phyloP scores from a whole-genome alignment of 2,797 vertebrate genomes.

The Masticophis lateralis region DNA sequence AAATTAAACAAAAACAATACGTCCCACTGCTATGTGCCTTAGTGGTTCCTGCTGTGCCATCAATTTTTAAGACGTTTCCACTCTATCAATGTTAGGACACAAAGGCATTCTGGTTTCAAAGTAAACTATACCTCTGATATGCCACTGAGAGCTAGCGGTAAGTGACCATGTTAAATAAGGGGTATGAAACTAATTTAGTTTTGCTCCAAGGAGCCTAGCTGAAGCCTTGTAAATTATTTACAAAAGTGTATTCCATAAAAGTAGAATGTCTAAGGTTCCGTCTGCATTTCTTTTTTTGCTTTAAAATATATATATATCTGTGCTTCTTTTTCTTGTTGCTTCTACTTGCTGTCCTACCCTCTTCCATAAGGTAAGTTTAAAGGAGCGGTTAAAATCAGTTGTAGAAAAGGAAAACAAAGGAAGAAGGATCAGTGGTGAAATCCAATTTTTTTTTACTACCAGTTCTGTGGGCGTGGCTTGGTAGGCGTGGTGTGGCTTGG shows the following conservation, averaged over 20 bases:
- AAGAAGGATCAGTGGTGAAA: not conserved
- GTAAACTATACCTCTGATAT: not conserved
- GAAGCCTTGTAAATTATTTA: not conserved
- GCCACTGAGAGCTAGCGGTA: not conserved
- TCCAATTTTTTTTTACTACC: too few species aligned
- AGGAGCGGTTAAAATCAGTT: not conserved
- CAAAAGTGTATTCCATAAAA: not conserved
- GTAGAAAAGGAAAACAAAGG: not conserved
- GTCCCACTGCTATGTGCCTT: not conserved
- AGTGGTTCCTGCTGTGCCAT: not conserved
- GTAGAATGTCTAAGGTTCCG: not conserved
- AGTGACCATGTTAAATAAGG: not conserved
- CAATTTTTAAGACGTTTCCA: conserved; percentile 18
- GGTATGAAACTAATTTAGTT: not conserved
- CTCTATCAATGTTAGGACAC: not conserved
- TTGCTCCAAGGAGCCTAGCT: not conserved
- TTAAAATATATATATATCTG: too few species aligned
- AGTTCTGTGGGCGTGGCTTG: too few species aligned
- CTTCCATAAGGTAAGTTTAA: not conserved
- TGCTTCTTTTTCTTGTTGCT: not conserved
- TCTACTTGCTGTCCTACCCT: not conserved
- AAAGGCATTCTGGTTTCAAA: not conserved
- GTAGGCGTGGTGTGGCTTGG: too few species aligned
- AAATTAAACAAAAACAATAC: not conserved
- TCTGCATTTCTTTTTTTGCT: not conserved